Evolutionary conservation across 1,140 invertebrate species (phyloP).

Genomic region (Drosophila asahinai): DNA sequence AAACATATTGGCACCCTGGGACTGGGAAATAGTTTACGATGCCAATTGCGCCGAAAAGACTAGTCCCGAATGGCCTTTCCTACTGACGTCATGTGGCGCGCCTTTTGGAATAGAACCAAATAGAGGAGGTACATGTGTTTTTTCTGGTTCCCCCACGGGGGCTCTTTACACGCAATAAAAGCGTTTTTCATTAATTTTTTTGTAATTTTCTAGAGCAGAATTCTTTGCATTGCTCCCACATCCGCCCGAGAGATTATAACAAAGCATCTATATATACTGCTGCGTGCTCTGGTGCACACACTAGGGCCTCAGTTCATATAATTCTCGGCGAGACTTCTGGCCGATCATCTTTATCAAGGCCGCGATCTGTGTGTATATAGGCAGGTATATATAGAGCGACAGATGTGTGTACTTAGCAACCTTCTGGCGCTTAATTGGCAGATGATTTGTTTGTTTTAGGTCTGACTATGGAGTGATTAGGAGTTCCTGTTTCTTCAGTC

Average conservation of each 20-base stretch:
- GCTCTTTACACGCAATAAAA: constrained; percentile 68
- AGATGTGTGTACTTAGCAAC: constrained; percentile 42
- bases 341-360: constrained; percentile 76
- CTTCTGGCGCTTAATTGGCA: constrained; percentile 39
- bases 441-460: constrained; percentile 42
- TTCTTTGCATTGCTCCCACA: constrained; percentile 72
- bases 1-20: constrained; percentile 40
- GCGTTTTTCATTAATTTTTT: constrained; percentile 57
- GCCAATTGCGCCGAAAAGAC: constrained; percentile 49
- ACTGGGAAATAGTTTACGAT: constrained; percentile 22
- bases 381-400: constrained; percentile 21
- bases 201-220: constrained; percentile 50
- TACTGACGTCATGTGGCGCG: constrained; percentile 75
- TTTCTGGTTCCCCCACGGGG: constrained; percentile 30
- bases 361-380: constrained; percentile 57
- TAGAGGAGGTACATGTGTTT: constrained; percentile 14
- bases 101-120: constrained; percentile 36
- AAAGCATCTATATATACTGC: constrained; percentile 45
- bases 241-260: constrained; percentile 60
- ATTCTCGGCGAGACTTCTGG: constrained; percentile 41
- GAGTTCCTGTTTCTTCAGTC: constrained; percentile 6
- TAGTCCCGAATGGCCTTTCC: constrained; percentile 35
- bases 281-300: constrained; percentile 25
- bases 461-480: constrained; percentile 3
- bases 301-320: constrained; percentile 62